A percentile compares a stretch with the other conserved stretches of the same genome.
Conservation (phyloP, 2,888 invertebrate genomes). For the Epirrhoe alternata region DNA sequence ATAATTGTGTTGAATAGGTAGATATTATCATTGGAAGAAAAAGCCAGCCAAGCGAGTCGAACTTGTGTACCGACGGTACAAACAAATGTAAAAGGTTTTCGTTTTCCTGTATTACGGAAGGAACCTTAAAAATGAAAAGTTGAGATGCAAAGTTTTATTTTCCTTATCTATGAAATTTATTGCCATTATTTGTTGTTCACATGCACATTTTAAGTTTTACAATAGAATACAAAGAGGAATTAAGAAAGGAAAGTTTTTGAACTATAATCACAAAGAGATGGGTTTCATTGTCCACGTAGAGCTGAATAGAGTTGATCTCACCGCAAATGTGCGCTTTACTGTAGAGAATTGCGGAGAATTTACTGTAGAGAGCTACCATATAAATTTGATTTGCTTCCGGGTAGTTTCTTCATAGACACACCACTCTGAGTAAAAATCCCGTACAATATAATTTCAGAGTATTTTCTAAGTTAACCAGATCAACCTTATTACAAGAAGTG, state of each 20-base stretch:
- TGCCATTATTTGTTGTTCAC: constrained; percentile 46
- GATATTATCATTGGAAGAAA: background rate
- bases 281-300: constrained; percentile 30
- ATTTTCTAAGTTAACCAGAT: background rate
- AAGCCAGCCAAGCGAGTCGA: no score
- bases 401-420: background rate
- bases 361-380: no score
- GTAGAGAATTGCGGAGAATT: background rate
- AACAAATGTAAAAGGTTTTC: no score
- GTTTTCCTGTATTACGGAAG: background rate
- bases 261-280: constrained; percentile 53
- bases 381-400: background rate
- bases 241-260: constrained; percentile 69
- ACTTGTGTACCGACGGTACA: no score
- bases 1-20: background rate
- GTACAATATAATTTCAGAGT: background rate
- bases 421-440: background rate
- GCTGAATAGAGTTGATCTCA: constrained; percentile 47
- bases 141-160: constrained; percentile 11
- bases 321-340: constrained; percentile 9
- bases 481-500: constrained; percentile 19
- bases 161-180: constrained; percentile 24
- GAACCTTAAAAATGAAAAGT: constrained; percentile 1
- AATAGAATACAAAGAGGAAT: constrained; percentile 53
- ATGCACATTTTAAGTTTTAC: constrained; percentile 35